phyloP scores from a whole-genome alignment of 2,888 invertebrate genomes.

The Cryptus viduatorius region DNA sequence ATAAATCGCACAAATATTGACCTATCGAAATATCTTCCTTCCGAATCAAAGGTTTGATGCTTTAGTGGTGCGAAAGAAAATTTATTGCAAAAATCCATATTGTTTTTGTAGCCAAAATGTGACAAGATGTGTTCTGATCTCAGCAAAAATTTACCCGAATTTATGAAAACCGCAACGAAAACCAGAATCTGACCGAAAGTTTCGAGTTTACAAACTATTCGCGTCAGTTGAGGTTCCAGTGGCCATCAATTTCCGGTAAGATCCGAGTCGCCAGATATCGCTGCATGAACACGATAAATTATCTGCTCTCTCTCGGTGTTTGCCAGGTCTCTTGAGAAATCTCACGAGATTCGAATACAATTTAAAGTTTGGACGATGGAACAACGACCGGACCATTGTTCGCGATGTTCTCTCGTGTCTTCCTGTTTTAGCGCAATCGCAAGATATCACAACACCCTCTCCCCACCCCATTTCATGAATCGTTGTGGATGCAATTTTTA shows the following conservation, averaged over 20 bases:
- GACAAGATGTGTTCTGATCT: too few species aligned
- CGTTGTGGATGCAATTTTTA: background rate
- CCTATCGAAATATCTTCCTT: too few species aligned
- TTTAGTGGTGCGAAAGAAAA: too few species aligned
- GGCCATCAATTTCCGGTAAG: background rate
- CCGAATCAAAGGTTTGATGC: too few species aligned
- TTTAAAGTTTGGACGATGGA: background rate
- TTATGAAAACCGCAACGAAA: too few species aligned
- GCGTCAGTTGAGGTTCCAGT: background rate
- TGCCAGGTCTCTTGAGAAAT: background rate
- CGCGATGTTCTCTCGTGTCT: conserved; percentile 17
- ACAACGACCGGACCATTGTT: background rate
- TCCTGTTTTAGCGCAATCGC: too few species aligned
- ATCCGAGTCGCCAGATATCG: background rate
- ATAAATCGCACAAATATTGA: too few species aligned
- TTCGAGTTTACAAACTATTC: background rate
- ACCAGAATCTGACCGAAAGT: too few species aligned
- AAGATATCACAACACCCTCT: background rate
- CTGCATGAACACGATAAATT: background rate
- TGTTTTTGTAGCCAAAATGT: too few species aligned
- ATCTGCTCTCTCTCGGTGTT: background rate
- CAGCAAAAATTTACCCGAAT: too few species aligned
- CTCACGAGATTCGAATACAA: background rate
- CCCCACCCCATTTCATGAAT: background rate
- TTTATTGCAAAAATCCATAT: too few species aligned